These are phyloP conservation scores for Formica exsecta DNA, from an alignment of 1,140 invertebrate genomes.

Conservation along the genomic window DNA sequence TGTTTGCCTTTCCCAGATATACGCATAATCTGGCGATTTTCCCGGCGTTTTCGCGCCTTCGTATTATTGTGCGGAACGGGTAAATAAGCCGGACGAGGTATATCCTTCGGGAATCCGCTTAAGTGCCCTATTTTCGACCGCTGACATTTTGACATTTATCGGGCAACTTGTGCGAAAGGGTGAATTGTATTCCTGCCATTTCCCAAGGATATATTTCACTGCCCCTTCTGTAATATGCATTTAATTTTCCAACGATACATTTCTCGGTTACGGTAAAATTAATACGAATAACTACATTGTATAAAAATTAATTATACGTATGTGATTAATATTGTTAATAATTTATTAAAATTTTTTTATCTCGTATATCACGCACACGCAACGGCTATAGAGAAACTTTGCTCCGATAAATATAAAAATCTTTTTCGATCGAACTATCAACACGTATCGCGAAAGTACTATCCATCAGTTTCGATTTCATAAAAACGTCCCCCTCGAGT, in stretches of 20 bases:
- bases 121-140: constrained; percentile 52
- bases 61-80: constrained; percentile 68
- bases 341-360: background rate
- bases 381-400: background rate
- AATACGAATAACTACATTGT: background rate
- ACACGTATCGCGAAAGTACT: background rate
- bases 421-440: background rate
- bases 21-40: constrained; percentile 71
- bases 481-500: constrained; percentile 18
- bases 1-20: constrained; percentile 74
- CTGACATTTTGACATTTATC: constrained; percentile 67
- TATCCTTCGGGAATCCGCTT: constrained; percentile 68
- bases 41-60: constrained; percentile 60
- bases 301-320: background rate
- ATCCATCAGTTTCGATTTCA: constrained; percentile 26
- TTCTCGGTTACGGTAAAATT: background rate
- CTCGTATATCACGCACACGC: background rate
- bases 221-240: background rate
- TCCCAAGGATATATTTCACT: constrained; percentile 1
- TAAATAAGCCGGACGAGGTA: constrained; percentile 59
- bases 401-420: background rate
- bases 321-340: background rate
- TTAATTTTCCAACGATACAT: constrained; percentile 6
- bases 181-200: constrained; percentile 28
- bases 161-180: constrained; percentile 65